Evolutionary conservation across 2,888 invertebrate genomes (phyloP).

Genomic region (Drosophila anceps): DNA sequence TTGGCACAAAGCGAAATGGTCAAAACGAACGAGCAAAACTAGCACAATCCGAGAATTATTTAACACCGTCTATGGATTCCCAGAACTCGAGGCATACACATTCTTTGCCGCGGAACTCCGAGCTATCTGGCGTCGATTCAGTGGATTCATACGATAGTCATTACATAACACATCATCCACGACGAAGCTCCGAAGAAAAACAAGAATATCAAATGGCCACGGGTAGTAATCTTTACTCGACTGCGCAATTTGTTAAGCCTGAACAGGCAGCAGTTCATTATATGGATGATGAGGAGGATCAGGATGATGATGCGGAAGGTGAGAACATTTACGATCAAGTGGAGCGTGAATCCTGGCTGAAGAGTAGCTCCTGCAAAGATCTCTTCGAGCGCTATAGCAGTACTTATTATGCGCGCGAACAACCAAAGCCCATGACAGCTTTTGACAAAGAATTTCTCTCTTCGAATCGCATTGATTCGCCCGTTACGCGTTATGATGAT

Average conservation of each 20-base stretch:
- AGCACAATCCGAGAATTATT: slow-evolving; percentile 82
- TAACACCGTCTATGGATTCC: slow-evolving; percentile 83
- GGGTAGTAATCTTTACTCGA: slow-evolving; percentile 87
- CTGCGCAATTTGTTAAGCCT: slow-evolving; percentile 79
- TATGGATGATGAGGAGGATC: slow-evolving; percentile 79
- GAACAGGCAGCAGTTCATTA: slow-evolving; percentile 70
- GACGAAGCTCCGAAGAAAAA: slow-evolving; percentile 83
- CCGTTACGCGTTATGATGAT: slow-evolving; percentile 91
- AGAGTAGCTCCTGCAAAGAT: slow-evolving; percentile 93
- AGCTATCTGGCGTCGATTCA: slow-evolving; percentile 85
- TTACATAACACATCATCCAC: slow-evolving; percentile 83
- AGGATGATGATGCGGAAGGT: slow-evolving; percentile 73
- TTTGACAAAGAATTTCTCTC: slow-evolving; percentile 85
- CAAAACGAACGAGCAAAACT: slow-evolving; percentile 76
- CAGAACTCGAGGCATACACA: slow-evolving; percentile 84
- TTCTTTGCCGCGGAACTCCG: slow-evolving; percentile 84
- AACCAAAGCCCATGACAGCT: slow-evolving; percentile 85
- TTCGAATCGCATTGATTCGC: slow-evolving; percentile 88
- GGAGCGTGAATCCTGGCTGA: slow-evolving; percentile 88
- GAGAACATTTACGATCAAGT: slow-evolving; percentile 84
- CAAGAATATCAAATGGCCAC: slow-evolving; percentile 88
- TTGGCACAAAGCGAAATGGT: slow-evolving; percentile 77
- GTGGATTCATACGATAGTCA: slow-evolving; percentile 85
- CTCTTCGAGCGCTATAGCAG: slow-evolving; percentile 88
- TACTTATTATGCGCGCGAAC: slow-evolving; percentile 88